These are phyloP conservation scores for Papilio xuthus DNA, from an alignment of 1,140 invertebrate genomes.

Conservation along the genomic window DNA sequence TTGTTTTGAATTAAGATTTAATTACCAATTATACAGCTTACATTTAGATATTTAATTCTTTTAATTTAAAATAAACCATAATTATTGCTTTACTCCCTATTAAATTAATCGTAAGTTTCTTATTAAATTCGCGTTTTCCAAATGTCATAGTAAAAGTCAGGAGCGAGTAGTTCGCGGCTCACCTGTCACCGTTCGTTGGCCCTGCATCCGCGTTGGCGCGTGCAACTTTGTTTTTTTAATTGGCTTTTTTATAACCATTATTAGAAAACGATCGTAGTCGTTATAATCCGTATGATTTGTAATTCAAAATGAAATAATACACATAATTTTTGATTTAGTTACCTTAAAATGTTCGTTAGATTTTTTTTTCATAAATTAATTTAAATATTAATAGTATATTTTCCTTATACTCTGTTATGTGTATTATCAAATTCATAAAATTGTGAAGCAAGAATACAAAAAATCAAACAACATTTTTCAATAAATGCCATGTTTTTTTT, in stretches of 20 bases:
- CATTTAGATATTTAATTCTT: too few relatives aligned
- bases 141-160: slow-evolving; percentile 60
- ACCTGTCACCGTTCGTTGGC: slow-evolving; percentile 76
- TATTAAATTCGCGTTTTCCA: slow-evolving; percentile 60
- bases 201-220: slow-evolving; percentile 62
- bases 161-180: slow-evolving; percentile 55
- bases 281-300: background rate
- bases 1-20: too few relatives aligned
- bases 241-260: slow-evolving; percentile 54
- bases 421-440: too few relatives aligned
- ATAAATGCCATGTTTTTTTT: too few relatives aligned
- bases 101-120: background rate
- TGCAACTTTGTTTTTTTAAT: slow-evolving; percentile 63
- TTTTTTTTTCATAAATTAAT: background rate
- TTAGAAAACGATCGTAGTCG: slow-evolving; percentile 42
- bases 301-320: background rate
- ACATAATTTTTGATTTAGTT: background rate
- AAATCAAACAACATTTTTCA: too few relatives aligned
- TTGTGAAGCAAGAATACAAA: too few relatives aligned
- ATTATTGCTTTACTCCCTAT: too few relatives aligned
- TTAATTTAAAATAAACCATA: too few relatives aligned
- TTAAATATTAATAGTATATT: too few relatives aligned
- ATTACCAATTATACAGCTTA: too few relatives aligned
- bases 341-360: background rate
- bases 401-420: too few relatives aligned